phyloP scores from a whole-genome alignment of 2,797 vertebrate genomes.

The Megaceryle alcyon region DNA sequence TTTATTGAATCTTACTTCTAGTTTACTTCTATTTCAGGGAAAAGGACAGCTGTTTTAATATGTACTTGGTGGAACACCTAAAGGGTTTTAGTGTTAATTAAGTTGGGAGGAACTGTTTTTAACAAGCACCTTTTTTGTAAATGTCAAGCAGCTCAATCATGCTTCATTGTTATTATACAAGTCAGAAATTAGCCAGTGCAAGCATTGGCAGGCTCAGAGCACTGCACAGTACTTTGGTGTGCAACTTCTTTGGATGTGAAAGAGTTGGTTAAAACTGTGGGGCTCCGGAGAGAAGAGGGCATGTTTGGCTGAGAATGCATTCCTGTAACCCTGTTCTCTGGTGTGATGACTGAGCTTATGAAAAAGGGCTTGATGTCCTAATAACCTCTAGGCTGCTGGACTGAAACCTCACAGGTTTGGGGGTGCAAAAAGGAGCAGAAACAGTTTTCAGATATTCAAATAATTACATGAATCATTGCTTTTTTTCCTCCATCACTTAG shows the following conservation, averaged over 20 bases:
- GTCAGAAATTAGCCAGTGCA: neutral
- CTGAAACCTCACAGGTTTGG: neutral
- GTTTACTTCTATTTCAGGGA: conserved; percentile 58
- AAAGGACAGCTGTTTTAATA: conserved; percentile 74
- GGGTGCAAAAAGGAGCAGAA: neutral
- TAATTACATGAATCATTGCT: accelerated
- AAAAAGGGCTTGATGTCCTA: neutral
- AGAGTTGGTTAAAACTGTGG: neutral
- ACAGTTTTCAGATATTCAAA: neutral
- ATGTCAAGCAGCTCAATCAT: conserved; percentile 52
- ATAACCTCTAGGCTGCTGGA: accelerated
- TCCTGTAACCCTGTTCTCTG: neutral
- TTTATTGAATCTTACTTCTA: conserved; percentile 72
- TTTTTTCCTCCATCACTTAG: neutral
- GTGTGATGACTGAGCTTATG: neutral
- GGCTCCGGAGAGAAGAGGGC: accelerated
- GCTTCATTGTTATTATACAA: neutral
- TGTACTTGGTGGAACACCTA: conserved; percentile 62
- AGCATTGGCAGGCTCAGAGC: neutral
- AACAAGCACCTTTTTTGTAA: conserved; percentile 67
- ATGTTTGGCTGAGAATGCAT: accelerated
- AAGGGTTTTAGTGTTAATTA: conserved; percentile 71
- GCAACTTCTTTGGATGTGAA: neutral
- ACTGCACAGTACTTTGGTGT: accelerated
- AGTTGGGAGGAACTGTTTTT: conserved; percentile 65